These are phyloP conservation scores for Ditula angustiorana DNA, from an alignment of 2,888 invertebrate species.

Conservation along the genomic window DNA sequence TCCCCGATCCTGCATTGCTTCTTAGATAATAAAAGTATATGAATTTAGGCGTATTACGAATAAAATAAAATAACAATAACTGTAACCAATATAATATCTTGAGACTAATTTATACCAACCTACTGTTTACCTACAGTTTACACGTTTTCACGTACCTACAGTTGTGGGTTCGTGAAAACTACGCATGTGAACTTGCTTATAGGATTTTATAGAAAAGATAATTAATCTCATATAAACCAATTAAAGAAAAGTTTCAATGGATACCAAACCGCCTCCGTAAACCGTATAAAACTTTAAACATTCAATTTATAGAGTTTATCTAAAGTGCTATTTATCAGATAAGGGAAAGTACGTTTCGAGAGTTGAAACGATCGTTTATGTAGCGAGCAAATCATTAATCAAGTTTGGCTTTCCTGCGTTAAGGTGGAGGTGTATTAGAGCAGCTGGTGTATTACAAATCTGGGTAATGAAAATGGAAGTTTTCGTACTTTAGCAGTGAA, in stretches of 20 bases:
- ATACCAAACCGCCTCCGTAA: neutral
- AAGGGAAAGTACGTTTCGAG: constrained; percentile 17
- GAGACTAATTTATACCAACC: no score
- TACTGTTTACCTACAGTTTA: no score
- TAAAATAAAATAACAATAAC: no score
- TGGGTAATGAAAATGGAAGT: neutral
- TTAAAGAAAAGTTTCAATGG: neutral
- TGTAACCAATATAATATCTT: no score
- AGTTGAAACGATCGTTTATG: constrained; percentile 26
- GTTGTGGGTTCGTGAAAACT: no score
- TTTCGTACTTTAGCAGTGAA: neutral
- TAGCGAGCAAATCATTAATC: constrained; percentile 44
- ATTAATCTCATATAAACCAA: neutral
- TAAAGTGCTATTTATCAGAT: constrained; percentile 34
- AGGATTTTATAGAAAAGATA: neutral
- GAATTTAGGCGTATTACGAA: no score
- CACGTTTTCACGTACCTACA: no score
- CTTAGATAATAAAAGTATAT: no score
- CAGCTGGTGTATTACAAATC: neutral
- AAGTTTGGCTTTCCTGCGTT: constrained; percentile 44
- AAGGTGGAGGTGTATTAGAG: neutral
- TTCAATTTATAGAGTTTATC: constrained; percentile 28
- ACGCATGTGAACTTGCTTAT: neutral
- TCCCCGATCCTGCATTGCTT: no score
- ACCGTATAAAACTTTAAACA: neutral